Percentiles rank a stretch among this genome's conserved stretches.
Conservation (phyloP, 2,797 vertebrate genomes). For the Hipposideros larvatus region DNA sequence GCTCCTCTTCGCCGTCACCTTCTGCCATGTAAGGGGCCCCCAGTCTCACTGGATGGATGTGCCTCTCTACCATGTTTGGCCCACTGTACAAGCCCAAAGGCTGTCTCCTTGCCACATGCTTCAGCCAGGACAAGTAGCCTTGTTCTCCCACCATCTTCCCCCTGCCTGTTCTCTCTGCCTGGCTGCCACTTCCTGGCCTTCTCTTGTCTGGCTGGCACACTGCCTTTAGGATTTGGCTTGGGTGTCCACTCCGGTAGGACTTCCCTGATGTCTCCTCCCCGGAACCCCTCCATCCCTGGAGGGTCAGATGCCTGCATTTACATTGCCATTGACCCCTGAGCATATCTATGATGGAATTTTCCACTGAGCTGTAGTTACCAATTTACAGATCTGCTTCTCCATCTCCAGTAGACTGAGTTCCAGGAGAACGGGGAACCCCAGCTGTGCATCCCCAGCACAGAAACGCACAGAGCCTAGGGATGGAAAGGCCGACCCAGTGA, state of each 20-base stretch:
- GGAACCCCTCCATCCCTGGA: not conserved
- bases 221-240: conserved; percentile 18
- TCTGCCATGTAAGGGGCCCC: not conserved
- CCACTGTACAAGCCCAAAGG: not conserved
- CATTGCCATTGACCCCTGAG: conserved; percentile 1
- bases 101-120: not conserved
- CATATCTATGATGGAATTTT: conserved; percentile 53
- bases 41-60: not conserved
- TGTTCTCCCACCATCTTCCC: not conserved
- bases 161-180: not conserved
- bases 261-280: not conserved
- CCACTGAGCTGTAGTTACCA: not conserved
- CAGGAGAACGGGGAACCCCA: not conserved
- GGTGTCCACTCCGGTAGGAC: not conserved
- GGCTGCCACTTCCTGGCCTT: not conserved
- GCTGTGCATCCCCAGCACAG: not conserved
- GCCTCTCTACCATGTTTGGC: not conserved
- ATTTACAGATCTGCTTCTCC: not conserved
- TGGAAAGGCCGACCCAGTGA: not conserved
- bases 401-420: not conserved
- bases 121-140: not conserved
- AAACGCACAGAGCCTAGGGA: not conserved
- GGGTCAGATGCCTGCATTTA: not conserved
- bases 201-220: conserved; percentile 25
- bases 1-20: not conserved